phyloP scores from a whole-genome alignment of 1,140 invertebrate species.

The Amphibalanus amphitrite region DNA sequence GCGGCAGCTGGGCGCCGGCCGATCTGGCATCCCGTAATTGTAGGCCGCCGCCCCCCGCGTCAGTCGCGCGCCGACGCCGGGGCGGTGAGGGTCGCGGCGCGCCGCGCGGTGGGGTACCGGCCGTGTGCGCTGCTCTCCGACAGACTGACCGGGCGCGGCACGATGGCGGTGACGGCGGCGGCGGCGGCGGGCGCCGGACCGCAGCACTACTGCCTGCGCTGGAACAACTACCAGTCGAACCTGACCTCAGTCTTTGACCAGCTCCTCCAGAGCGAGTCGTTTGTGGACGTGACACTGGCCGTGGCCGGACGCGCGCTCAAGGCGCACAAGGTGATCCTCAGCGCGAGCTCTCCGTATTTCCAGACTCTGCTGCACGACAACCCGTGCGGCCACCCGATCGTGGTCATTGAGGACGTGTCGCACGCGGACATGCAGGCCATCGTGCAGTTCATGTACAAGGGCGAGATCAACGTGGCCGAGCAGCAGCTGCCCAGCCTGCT shows the following conservation, averaged over 20 bases:
- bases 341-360: conserved; percentile 82
- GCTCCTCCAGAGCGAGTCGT: conserved; percentile 70
- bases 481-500: conserved; percentile 70
- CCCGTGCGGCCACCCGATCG: conserved; percentile 75
- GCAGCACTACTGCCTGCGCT: conserved; percentile 83
- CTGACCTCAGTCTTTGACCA: conserved; percentile 81
- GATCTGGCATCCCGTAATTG: no score
- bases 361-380: conserved; percentile 78
- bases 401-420: conserved; percentile 74
- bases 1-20: no score
- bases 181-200: neutral
- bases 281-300: conserved; percentile 79
- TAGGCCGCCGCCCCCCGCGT: no score
- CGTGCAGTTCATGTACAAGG: conserved; percentile 85
- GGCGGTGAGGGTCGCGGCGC: no score
- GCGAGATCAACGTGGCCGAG: conserved; percentile 79
- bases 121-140: neutral
- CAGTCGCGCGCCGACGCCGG: no score
- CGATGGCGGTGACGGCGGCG: neutral
- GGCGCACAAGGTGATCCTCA: conserved; percentile 81
- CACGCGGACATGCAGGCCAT: conserved; percentile 70
- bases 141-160: neutral
- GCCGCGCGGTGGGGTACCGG: neutral
- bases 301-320: conserved; percentile 79
- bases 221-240: conserved; percentile 76